phyloP scores from a whole-genome alignment of 2,113 vertebrate genomes.

The Xenopus tropicalis region DNA sequence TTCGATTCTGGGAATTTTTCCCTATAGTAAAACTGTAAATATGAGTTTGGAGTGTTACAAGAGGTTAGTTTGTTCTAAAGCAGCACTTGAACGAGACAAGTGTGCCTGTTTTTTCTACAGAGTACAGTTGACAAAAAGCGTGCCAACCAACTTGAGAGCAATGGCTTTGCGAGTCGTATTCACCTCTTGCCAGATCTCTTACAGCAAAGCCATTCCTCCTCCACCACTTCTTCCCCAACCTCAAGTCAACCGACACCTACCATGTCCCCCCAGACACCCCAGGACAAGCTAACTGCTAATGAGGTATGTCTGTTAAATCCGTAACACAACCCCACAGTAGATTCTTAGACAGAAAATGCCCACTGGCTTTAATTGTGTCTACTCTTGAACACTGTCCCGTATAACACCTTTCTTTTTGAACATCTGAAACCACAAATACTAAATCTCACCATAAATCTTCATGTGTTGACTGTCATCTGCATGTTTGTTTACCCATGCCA shows the following conservation, averaged over 20 bases:
- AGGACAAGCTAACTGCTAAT: constrained; percentile 92
- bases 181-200: constrained; percentile 99
- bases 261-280: constrained; percentile 95
- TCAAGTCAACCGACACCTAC: constrained; percentile 93
- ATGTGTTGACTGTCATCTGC: constrained; percentile 22
- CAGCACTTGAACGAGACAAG: constrained; percentile 86
- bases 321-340: constrained; percentile 56
- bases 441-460: constrained; percentile 15
- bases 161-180: constrained; percentile 94
- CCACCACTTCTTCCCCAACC: constrained; percentile 87
- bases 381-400: constrained; percentile 48
- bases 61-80: constrained; percentile 62
- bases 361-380: constrained; percentile 49
- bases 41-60: constrained; percentile 48
- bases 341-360: constrained; percentile 14
- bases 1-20: constrained; percentile 20
- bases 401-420: constrained; percentile 62
- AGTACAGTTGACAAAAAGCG: constrained; percentile 96
- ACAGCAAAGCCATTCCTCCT: constrained; percentile 99
- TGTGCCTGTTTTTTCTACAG: constrained; percentile 98
- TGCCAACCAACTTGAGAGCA: constrained; percentile 89
- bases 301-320: constrained; percentile 91
- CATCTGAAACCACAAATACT: not conserved
- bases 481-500: constrained; percentile 11
- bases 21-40: constrained; percentile 26